Conservation (phyloP, 2,113 vertebrate genomes). For the Urocynchramus pylzowi region DNA sequence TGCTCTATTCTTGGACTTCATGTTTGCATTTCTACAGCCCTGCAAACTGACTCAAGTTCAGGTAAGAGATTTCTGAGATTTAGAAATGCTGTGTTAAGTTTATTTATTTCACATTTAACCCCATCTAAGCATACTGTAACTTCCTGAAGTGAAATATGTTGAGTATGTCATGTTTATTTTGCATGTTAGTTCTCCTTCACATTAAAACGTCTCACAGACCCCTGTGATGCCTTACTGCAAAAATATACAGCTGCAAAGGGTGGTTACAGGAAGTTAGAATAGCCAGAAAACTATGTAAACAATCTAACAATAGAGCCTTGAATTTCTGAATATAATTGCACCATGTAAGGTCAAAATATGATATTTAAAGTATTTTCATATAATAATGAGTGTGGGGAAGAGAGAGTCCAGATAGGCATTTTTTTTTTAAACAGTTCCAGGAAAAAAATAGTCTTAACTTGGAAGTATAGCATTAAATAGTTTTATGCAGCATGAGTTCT, state of each 20-base stretch:
- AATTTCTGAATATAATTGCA: background rate
- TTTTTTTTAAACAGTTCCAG: too few relatives aligned
- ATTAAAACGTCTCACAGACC: background rate
- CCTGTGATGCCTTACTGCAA: background rate
- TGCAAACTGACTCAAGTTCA: background rate
- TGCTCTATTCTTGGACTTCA: background rate
- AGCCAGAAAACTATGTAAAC: background rate
- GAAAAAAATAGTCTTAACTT: too few relatives aligned
- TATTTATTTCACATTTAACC: background rate
- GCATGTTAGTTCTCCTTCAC: background rate
- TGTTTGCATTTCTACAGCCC: background rate
- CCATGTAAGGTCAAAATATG: background rate
- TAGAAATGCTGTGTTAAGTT: background rate
- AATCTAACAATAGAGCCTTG: background rate
- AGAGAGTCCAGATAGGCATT: accelerated
- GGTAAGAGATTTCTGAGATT: background rate
- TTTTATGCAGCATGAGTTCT: too few relatives aligned
- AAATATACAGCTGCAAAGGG: background rate
- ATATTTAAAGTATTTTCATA: background rate
- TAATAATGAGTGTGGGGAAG: background rate
- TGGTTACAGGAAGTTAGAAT: background rate
- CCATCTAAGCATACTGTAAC: background rate
- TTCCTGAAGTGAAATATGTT: background rate
- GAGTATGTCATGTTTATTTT: accelerated
- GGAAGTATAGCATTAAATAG: too few relatives aligned